Evolutionary conservation across 2,797 vertebrate species (phyloP).

Genomic region (Spheniscus humboldti): DNA sequence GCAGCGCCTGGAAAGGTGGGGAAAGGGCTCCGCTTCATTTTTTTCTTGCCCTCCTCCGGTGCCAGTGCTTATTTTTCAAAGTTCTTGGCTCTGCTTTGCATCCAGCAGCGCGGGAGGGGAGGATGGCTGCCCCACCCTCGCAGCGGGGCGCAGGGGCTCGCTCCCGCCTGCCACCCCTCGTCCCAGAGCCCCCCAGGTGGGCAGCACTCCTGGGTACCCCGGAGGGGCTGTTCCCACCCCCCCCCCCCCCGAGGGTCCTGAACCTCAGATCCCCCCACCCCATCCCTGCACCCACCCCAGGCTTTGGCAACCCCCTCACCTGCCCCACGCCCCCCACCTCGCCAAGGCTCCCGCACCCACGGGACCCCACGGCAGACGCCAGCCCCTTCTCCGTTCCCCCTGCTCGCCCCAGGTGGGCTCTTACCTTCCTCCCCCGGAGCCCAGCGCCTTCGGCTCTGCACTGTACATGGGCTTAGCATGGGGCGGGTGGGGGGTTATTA

Average conservation of each 20-base stretch:
- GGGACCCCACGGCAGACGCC: not conserved
- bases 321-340: not conserved
- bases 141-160: rapidly evolving
- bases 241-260: not conserved
- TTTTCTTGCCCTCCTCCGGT: not conserved
- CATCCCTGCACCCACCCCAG: not conserved
- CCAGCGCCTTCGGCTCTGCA: constrained; percentile 6
- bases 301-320: not conserved
- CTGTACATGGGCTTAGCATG: constrained; percentile 43
- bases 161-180: not conserved
- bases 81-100: not conserved
- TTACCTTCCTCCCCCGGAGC: constrained; percentile 60
- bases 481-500: constrained; percentile 44
- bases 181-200: not conserved
- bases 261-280: not conserved
- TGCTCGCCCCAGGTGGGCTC: not conserved
- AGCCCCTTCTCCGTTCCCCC: not conserved
- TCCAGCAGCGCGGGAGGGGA: not conserved
- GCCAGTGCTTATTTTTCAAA: not conserved
- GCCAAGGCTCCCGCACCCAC: not conserved
- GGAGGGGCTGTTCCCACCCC: rapidly evolving
- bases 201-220: not conserved
- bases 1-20: not conserved
- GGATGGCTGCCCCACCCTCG: rapidly evolving
- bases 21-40: not conserved